These are phyloP conservation scores for Cyaniris semiargus DNA, from an alignment of 2,888 invertebrate species.

Conservation along the genomic window DNA sequence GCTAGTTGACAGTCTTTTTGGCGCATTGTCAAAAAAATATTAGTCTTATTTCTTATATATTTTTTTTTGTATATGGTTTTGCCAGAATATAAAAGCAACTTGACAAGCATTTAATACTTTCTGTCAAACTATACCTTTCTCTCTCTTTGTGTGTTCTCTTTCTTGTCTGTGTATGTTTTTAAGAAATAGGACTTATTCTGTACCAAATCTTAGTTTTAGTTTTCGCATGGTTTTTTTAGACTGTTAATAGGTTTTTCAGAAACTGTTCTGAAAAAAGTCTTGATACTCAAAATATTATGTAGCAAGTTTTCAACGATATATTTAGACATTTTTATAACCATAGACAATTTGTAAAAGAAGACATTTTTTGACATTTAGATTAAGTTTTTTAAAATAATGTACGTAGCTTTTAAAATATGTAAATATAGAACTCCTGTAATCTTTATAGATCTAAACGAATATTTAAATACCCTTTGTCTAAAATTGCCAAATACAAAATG, in stretches of 20 bases:
- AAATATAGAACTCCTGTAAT: conserved; percentile 25
- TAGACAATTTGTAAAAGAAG: conserved; percentile 8
- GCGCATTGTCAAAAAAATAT: conserved; percentile 60
- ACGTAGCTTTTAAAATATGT: not conserved
- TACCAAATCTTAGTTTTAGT: not conserved
- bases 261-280: not conserved
- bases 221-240: not conserved
- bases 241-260: not conserved
- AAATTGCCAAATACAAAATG: not conserved
- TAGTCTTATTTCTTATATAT: conserved; percentile 23
- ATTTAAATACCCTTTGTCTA: not conserved
- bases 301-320: not conserved
- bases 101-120: conserved; percentile 3
- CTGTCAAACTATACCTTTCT: conserved; percentile 2
- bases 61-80: not conserved
- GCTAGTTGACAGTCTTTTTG: conserved; percentile 53
- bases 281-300: conserved; percentile 9
- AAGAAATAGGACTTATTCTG: not conserved
- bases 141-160: not conserved
- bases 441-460: not conserved
- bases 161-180: not conserved
- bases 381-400: not conserved
- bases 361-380: conserved; percentile 4
- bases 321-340: conserved; percentile 1
- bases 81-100: not conserved